Conservation (phyloP, 2,797 vertebrate genomes). For the Lycodopsis pacificus region DNA sequence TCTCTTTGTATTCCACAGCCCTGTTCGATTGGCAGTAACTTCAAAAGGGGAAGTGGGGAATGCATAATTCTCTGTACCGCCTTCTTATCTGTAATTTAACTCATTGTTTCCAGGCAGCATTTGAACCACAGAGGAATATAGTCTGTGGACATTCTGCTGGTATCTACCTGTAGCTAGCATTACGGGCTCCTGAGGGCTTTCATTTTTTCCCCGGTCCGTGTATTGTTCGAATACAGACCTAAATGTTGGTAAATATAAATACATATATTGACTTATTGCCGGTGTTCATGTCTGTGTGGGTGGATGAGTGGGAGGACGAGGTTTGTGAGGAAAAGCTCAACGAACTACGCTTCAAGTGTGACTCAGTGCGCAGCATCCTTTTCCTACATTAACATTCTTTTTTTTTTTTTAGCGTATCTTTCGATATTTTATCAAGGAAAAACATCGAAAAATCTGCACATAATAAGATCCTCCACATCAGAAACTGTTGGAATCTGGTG, state of each 20-base stretch:
- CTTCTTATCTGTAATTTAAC: background rate
- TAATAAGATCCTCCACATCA: slow-evolving; percentile 52
- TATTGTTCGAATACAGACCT: too few relatives aligned
- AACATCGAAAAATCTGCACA: slow-evolving; percentile 13
- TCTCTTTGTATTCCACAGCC: background rate
- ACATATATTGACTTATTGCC: background rate
- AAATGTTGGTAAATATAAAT: too few relatives aligned
- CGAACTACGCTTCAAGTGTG: slow-evolving; percentile 42
- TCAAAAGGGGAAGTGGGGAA: background rate
- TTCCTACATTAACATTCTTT: slow-evolving; percentile 51
- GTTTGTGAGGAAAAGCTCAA: slow-evolving; percentile 33
- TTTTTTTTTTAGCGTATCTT: background rate
- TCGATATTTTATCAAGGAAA: slow-evolving; percentile 32
- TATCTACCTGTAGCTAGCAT: background rate
- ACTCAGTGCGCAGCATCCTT: slow-evolving; percentile 38
- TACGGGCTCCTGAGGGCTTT: too few relatives aligned
- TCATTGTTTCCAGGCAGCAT: background rate
- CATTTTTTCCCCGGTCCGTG: too few relatives aligned
- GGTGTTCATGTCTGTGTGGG: background rate
- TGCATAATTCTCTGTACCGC: background rate
- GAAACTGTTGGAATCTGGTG: slow-evolving; percentile 35
- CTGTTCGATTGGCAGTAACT: background rate
- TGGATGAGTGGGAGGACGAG: slow-evolving; percentile 19
- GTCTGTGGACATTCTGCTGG: background rate
- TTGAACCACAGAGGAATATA: background rate